phyloP scores from a whole-genome alignment of 2,797 vertebrate genomes.

The Pipistrellus pygmaeus region DNA sequence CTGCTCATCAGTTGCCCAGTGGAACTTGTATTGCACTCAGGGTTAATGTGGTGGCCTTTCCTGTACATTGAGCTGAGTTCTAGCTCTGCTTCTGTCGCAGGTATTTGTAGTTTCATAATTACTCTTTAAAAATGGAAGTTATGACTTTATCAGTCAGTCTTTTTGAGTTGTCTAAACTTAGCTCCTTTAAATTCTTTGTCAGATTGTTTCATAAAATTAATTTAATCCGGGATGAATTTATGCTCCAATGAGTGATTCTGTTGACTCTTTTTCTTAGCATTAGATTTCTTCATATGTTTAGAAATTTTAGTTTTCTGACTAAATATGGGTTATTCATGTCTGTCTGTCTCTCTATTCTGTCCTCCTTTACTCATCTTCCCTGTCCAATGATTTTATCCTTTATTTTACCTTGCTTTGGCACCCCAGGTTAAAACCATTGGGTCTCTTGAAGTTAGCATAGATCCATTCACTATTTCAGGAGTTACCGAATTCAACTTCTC shows the following conservation, averaged over 20 bases:
- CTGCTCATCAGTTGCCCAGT: constrained; percentile 55
- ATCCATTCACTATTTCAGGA: background rate
- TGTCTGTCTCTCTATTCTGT: background rate
- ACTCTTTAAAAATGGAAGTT: constrained; percentile 8
- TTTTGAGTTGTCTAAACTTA: constrained; percentile 26
- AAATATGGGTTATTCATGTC: background rate
- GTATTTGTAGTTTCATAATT: background rate
- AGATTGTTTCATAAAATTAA: background rate
- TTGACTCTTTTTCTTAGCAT: background rate
- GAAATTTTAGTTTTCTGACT: background rate
- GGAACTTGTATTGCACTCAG: background rate
- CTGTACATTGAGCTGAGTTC: constrained; percentile 37
- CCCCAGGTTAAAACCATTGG: background rate
- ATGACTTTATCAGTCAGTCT: background rate
- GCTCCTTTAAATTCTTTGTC: background rate
- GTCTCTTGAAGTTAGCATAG: background rate
- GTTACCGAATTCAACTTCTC: background rate
- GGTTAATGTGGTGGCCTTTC: background rate
- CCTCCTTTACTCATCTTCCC: background rate
- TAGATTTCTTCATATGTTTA: constrained; percentile 35
- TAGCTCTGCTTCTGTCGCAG: constrained; percentile 34
- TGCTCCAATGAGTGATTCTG: background rate
- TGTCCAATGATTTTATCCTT: background rate
- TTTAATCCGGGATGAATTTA: background rate
- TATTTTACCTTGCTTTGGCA: background rate